Evolutionary conservation across 2,888 invertebrate genomes (phyloP).

Genomic region (Chouioia cunea): DNA sequence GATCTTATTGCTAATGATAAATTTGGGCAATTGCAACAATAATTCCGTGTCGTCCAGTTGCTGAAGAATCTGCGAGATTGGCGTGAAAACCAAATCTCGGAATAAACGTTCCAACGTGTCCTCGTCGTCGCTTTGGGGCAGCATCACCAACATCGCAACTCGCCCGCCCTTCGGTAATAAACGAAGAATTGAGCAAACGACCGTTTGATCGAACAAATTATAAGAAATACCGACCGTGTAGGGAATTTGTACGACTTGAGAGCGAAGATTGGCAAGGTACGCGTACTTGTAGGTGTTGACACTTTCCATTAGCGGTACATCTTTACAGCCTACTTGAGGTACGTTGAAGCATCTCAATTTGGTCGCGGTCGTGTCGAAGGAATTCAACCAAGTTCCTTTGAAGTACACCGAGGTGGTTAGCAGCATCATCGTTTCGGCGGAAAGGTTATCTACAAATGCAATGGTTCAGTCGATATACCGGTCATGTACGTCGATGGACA

Average conservation of each 20-base stretch:
- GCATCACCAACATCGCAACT: constrained; percentile 75
- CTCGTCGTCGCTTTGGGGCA: constrained; percentile 70
- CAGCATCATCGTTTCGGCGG: constrained; percentile 67
- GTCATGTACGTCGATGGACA: no score
- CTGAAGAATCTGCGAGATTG: constrained; percentile 69
- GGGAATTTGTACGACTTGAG: constrained; percentile 79
- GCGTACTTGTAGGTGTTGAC: constrained; percentile 75
- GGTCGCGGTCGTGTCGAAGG: constrained; percentile 74
- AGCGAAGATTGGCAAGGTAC: constrained; percentile 74
- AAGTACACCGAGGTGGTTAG: constrained; percentile 84
- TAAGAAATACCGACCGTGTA: constrained; percentile 74
- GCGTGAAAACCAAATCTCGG: constrained; percentile 72
- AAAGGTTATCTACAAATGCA: constrained; percentile 32
- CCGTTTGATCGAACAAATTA: neutral
- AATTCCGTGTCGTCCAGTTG: constrained; percentile 71
- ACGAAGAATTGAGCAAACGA: neutral
- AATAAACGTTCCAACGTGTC: constrained; percentile 70
- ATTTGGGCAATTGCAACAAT: constrained; percentile 73
- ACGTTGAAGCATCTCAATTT: constrained; percentile 75
- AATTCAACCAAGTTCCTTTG: constrained; percentile 81
- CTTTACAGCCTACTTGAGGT: constrained; percentile 73
- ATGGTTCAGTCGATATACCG: constrained; percentile 37
- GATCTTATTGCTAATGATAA: constrained; percentile 72
- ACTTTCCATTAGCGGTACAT: constrained; percentile 78
- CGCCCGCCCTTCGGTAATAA: constrained; percentile 70